These are phyloP conservation scores for Calonectris borealis DNA, from an alignment of 2,113 vertebrate genomes.

Conservation along the genomic window DNA sequence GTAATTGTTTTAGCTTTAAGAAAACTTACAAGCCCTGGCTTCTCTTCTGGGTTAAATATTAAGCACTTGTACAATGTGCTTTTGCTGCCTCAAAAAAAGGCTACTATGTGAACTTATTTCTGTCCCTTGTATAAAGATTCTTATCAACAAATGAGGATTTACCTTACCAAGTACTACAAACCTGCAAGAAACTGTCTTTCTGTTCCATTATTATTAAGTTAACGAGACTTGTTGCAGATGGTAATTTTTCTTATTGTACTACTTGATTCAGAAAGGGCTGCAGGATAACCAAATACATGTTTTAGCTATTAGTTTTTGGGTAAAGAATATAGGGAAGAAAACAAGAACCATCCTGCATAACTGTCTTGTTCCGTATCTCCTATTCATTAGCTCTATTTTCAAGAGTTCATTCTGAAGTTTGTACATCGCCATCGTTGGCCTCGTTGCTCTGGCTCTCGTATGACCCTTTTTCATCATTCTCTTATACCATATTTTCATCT, in stretches of 20 bases:
- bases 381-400: background rate
- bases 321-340: background rate
- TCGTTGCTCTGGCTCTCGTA: background rate
- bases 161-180: background rate
- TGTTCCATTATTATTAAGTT: background rate
- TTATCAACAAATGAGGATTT: background rate
- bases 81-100: background rate
- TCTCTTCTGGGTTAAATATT: background rate
- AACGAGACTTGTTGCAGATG: background rate
- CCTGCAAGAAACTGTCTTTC: background rate
- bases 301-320: background rate
- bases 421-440: background rate
- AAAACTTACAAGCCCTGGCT: background rate
- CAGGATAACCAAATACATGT: background rate
- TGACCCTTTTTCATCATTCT: background rate
- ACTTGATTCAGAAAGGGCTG: background rate
- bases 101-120: background rate
- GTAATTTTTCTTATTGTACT: background rate
- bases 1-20: background rate
- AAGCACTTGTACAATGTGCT: background rate
- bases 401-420: background rate
- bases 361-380: background rate
- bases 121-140: background rate
- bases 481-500: background rate
- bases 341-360: background rate